Base-by-base conservation (phyloP, 2,797 vertebrate genomes). In the Iguana delicatissima region DNA sequence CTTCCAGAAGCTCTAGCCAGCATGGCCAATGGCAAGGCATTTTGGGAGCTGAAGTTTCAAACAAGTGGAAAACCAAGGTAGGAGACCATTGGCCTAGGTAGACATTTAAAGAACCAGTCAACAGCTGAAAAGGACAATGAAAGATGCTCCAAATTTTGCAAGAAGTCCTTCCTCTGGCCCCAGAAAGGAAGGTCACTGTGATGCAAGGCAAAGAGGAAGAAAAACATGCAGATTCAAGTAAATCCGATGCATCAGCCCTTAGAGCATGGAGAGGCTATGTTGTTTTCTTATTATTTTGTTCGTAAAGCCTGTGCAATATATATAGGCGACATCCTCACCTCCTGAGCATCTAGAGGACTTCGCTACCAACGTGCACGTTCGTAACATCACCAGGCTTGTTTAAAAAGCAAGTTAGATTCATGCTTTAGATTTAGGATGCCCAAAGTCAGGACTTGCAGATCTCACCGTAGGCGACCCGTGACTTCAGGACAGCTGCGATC, bases 271-370 rank as follows among this genome's bases (percentile, higher is more conserved):
- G 92, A 82, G 57, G 82, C 64, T 52, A 88, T 0, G 0, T 16
- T 55, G 80, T 18, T 32, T 82, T n/a, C 72, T 74, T 2, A 26
- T 8, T 0, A 62, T 62, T 0, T 0, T 0, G 88, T 91, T 89
- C 89, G 89, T 22, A 24, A 86, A 93, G 92, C 77, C 90, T 0
- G n/a, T 87, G 86, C 29, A 38, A 95, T 50, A 91, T 76, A 24
- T 90, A 0, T 0, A 46, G 91, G 82, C 55, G 8, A 0, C 0
- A 0, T 0, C 1, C 89, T 1, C 32, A 69, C 80, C 29, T 83
- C 69, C 42, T 0, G 52, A 6, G 24, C 1, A 13, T 87, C 64
- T 22, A 89, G 85, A 83, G 83, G 64, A 84, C 64, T 1, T 72
- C 2, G 22, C 5, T 29, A 86, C n/a, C n/a, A 24, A 18, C 4